Base-by-base conservation (phyloP, 1,140 invertebrate species). In the Orchestia grillus region DNA sequence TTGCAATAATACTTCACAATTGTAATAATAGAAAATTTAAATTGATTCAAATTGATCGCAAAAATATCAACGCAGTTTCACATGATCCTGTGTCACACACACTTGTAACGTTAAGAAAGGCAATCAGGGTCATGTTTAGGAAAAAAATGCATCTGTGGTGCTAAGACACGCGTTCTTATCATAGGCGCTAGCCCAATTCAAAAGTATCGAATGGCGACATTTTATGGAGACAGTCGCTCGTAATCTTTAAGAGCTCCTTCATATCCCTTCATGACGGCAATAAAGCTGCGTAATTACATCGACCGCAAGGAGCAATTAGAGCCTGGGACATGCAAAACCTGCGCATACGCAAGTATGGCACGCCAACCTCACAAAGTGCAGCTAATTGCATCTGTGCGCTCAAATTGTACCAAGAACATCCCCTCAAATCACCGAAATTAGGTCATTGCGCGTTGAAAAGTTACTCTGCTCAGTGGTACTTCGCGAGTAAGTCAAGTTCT, bases 191-290 rank as follows among this genome's bases (percentile, higher is more conserved):
- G 62, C 62, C 19, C 15, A 77, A 77, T 77, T 77, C 62, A 77
- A 77, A 77, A 77, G 62, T 28, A 44, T 90, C 88, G 88, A 90
- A 90, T 90, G 88, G 43, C 88, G 16, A 94, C 92, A 45, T 94
- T 94, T 94, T 94, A 42, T 43, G 16, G 43, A 94, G 92, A 45
- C 92, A 44, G 43, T 44, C 44, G n/a, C 43, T 44, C 43, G 44
- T 94, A 94, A 94, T 94, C 92, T 45, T 45, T 45, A 45, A 44
- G 92, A 94, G 92, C 40, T 42, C 41, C 92, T 94, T 94, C 43
- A 94, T 94, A 94, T 94, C 92, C 41, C 92, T 94, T 94, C 92
- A 94, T 94, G 92, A 44, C 92, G 44, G 92, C 92, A 94, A 94
- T 94, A 94, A 94, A 94, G 43, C 44, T 44, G 44, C 8, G 92